Evolutionary conservation across 2,797 vertebrate species (phyloP), one percentile per base, ranked within the genome.

Genomic region (Phataginus tetradactyla): DNA sequence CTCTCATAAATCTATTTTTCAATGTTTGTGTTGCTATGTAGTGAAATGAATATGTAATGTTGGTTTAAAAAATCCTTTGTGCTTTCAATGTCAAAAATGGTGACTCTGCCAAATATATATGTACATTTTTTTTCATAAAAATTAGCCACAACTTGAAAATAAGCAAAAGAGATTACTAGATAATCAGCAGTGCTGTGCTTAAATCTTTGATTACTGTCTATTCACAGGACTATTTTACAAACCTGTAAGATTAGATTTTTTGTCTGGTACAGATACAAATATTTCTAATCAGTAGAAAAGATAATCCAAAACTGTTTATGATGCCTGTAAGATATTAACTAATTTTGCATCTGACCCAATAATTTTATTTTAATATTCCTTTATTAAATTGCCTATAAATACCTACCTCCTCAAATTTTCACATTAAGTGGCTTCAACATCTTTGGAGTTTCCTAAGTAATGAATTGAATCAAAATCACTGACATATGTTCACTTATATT

Each of bases 371-470:
- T 83, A 93, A 69, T 80, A 68, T 74, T 80, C n/a, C 53, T 86
- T 95, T 94, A 95, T 34, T 91, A 88, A 91, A 75, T 25, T 72
- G 13, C 37, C 74, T 86, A 84, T 85, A 87, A 96, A 90, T 87
- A 81, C 11, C 39, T 42, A 78, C 11, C 23, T 78, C 63, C 39
- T 87, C 63, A 86, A 84, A 80, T 89, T 77, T 74, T 84, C 81
- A 84, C 32, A 93, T 53, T 4, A 78, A 90, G 39, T 93, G 55
- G 45, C 72, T 87, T 77, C 94, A 90, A 81, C 57, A 90, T 51
- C 29, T 85, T 86, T 42, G 45, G 45, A 91, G 34, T 55, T 64
- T 27, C 20, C 27, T 79, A 93, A 89, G 37, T 45, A 64, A 72
- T 85, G 75, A 66, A 20, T 5, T 95, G 45, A 86, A n/a, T 61